phyloP scores from a whole-genome alignment of 2,113 vertebrate species.

The Ranitomeya imitator region DNA sequence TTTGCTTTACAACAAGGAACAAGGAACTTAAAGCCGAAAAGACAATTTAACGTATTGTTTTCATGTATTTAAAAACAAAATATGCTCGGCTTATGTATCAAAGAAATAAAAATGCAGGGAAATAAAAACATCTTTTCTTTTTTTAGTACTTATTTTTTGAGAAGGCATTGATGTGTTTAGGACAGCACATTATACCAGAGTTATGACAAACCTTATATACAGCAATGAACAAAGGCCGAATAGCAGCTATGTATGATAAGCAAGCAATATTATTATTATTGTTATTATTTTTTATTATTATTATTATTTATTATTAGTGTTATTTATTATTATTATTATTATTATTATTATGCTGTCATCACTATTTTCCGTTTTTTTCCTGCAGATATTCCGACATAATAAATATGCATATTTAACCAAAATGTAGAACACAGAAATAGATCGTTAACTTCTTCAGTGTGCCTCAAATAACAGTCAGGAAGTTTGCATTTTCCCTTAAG shows the following conservation, averaged over 20 bases:
- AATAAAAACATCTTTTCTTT: neutral
- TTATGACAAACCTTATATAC: neutral
- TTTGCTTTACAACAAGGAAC: too few relatives aligned
- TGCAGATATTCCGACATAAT: neutral
- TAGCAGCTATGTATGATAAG: neutral
- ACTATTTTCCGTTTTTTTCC: neutral
- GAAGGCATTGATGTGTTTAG: neutral
- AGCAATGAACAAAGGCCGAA: neutral
- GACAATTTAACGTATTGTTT: too few relatives aligned
- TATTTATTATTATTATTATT: neutral
- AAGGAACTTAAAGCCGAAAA: too few relatives aligned
- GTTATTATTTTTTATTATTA: neutral
- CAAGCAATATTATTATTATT: neutral
- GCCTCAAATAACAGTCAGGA: constrained; percentile 12
- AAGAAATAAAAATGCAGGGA: too few relatives aligned
- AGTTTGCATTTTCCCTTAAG: constrained; percentile 18
- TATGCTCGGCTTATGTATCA: too few relatives aligned
- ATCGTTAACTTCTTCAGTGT: neutral
- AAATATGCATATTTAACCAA: too few relatives aligned
- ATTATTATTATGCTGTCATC: neutral
- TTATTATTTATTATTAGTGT: too few relatives aligned
- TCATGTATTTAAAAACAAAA: too few relatives aligned
- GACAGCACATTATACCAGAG: neutral
- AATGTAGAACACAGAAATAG: neutral
- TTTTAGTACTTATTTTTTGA: neutral